Base-by-base conservation (phyloP, 2,113 vertebrate genomes). In the Conger conger region DNA sequence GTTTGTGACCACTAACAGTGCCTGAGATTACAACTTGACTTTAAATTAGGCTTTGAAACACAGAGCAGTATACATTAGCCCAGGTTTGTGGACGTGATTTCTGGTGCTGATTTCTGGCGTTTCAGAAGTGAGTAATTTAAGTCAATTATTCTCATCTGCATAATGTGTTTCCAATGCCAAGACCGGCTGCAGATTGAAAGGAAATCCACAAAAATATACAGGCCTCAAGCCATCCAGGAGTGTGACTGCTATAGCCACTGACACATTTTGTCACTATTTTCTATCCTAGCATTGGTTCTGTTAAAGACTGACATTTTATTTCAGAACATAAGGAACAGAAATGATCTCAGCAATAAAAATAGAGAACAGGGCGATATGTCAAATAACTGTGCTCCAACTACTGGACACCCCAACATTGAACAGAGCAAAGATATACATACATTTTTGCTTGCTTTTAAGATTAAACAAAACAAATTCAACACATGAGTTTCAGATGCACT, bases 371-470 rank as follows among this genome's bases (percentile, higher is more conserved):
- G 17, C 82, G 40, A 17, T 77, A 82, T 23, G 45, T 80, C 79
- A 17, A 45, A 73, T 81, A 63, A 60, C 82, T 86, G 81, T 82
- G 84, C 38, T 85, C 84, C 73, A 53, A 30, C 78, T 42, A 73
- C 50, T 33, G 53, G 37, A 42, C 79, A 86, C 42, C 50, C 11
- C 63, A 82, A 85, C 83, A 86, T 38, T 77, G 79, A 76, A 60
- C 33, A 79, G 50, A 83, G 27, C 68, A 79, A 82, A 54, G 30
- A 17, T 54, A 85, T 84, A n/a, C 83, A 82, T 84, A 73, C 6
- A 37, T 84, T 78, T 33, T 57, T 33, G 33, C 60, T 60, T 33
- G n/a, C 60, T 83, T 27, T 8, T 36, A 37, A 63, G 23, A 63
- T 77, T 35, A 37, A 38, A 42, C 35, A 27, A 6, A 54, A 27